These are phyloP conservation scores for Apocrypta bakeri DNA, from an alignment of 1,140 invertebrate genomes.

Conservation along the genomic window DNA sequence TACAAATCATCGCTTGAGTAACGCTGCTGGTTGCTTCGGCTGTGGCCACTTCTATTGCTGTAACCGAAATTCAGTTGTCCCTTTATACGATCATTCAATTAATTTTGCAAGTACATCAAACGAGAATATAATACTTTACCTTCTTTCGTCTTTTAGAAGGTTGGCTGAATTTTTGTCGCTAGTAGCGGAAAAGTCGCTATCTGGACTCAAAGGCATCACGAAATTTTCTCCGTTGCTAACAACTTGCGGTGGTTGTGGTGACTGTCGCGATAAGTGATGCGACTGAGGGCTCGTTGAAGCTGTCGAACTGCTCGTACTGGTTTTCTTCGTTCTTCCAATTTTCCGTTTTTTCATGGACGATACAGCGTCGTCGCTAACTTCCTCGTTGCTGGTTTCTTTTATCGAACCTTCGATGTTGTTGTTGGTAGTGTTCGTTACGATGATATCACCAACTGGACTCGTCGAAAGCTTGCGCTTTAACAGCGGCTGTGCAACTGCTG, in stretches of 20 bases:
- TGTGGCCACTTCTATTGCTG: conserved; percentile 63
- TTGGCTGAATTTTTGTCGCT: conserved; percentile 66
- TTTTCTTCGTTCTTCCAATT: conserved; percentile 64
- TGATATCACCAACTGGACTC: conserved; percentile 66
- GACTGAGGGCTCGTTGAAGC: conserved; percentile 19
- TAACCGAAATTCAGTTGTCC: too few relatives aligned
- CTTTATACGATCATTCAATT: too few relatives aligned
- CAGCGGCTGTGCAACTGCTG: conserved; percentile 59
- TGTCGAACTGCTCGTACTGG: background rate
- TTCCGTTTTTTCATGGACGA: conserved; percentile 60
- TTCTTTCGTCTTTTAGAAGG: conserved; percentile 67
- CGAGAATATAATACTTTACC: conserved; percentile 64
- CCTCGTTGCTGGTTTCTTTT: conserved; percentile 4
- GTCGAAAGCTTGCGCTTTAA: conserved; percentile 64
- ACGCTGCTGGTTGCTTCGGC: conserved; percentile 72
- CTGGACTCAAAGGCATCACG: conserved; percentile 71
- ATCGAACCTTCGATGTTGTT: conserved; percentile 66
- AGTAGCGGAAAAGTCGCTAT: conserved; percentile 71
- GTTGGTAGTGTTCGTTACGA: conserved; percentile 63
- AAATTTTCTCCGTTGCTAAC: conserved; percentile 70
- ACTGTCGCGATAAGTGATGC: conserved; percentile 40
- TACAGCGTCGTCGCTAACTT: conserved; percentile 26
- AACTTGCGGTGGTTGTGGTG: conserved; percentile 1
- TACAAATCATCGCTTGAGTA: conserved; percentile 82
- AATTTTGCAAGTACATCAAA: background rate